Conservation (phyloP, 2,797 vertebrate genomes). For the Merluccius polli region DNA sequence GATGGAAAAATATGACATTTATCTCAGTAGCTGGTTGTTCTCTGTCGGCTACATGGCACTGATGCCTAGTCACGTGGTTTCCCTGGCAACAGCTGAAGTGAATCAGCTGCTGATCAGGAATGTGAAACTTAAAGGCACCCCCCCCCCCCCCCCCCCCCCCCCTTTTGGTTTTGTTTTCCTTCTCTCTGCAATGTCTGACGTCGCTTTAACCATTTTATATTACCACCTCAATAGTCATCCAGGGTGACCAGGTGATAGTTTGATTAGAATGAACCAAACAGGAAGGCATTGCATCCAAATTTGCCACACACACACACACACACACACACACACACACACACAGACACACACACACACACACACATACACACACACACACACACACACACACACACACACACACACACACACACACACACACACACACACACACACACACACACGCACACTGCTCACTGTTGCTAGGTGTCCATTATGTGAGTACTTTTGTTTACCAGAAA, state of each 20-base stretch:
- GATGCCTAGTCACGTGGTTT: neutral
- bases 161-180: neutral
- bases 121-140: neutral
- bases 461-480: neutral
- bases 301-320: too few species aligned
- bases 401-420: too few species aligned
- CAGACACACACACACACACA: too few species aligned
- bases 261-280: neutral
- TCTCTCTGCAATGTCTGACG: neutral
- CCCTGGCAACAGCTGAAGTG: neutral
- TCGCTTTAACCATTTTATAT: neutral
- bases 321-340: too few species aligned
- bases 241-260: neutral
- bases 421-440: too few species aligned
- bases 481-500: neutral
- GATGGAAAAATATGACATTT: neutral
- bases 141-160: too few species aligned
- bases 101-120: neutral
- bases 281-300: too few species aligned
- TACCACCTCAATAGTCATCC: neutral
- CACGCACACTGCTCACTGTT: too few species aligned
- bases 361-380: too few species aligned
- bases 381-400: too few species aligned
- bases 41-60: neutral
- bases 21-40: too few species aligned